Conservation (phyloP, 2,888 invertebrate species). For the Notodromas monacha region DNA sequence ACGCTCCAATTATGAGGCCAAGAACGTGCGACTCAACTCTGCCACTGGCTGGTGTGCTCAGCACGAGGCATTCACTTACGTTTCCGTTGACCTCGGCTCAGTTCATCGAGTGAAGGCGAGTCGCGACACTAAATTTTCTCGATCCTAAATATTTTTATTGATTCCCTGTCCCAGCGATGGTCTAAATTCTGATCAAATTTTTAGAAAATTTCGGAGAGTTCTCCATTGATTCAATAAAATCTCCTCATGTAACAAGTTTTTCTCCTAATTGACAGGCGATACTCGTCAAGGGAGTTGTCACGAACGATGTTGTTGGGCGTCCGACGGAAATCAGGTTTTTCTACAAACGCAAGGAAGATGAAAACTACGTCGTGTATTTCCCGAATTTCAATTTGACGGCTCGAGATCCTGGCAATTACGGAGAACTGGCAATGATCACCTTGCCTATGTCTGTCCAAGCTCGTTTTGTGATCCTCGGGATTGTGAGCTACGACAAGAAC, state of each 20-base stretch:
- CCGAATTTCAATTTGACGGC: constrained; percentile 79
- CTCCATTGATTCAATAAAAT: not conserved
- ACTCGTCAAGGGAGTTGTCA: constrained; percentile 68
- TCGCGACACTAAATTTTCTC: not conserved
- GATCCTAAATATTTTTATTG: not conserved
- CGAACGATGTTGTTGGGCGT: constrained; percentile 71
- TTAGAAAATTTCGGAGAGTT: not conserved
- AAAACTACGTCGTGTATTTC: constrained; percentile 84
- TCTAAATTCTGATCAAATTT: not conserved
- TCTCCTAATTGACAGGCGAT: constrained; percentile 27
- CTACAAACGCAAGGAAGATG: constrained; percentile 70
- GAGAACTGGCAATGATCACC: constrained; percentile 79
- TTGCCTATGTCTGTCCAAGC: constrained; percentile 73
- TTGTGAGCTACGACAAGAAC: constrained; percentile 84
- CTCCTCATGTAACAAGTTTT: constrained; percentile 7
- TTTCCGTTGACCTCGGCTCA: constrained; percentile 71
- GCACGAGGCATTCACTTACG: constrained; percentile 65
- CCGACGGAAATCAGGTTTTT: constrained; percentile 88
- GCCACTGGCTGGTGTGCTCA: constrained; percentile 90
- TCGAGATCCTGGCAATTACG: constrained; percentile 83
- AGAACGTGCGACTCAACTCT: constrained; percentile 54
- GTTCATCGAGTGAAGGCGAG: constrained; percentile 45
- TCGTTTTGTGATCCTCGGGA: constrained; percentile 61
- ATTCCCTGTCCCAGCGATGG: too few species aligned
- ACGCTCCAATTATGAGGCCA: constrained; percentile 50